These are phyloP conservation scores for Ashinkailepas kermadecensis DNA, from an alignment of 2,888 invertebrate genomes.

Conservation along the genomic window DNA sequence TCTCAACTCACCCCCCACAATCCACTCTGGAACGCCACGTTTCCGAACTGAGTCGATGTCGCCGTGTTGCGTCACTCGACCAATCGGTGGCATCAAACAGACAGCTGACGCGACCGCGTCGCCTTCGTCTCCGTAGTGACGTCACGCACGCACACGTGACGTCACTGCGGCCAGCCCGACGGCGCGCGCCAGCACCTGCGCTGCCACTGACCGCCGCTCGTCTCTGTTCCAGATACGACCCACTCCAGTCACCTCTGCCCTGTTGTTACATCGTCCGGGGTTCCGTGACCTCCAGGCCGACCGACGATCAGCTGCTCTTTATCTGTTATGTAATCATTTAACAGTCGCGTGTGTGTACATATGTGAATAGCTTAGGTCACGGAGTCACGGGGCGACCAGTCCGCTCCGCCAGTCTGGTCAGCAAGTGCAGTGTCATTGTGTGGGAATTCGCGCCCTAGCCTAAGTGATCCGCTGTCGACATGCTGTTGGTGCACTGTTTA, in stretches of 20 bases:
- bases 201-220: not conserved
- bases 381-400: slow-evolving; percentile 9
- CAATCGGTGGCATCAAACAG: no score
- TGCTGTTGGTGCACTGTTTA: no score
- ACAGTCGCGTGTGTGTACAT: not conserved
- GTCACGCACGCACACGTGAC: not conserved
- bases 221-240: not conserved
- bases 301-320: slow-evolving; percentile 11
- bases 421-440: not conserved
- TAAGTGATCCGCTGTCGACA: not conserved
- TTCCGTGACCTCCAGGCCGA: no score
- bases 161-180: not conserved
- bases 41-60: no score
- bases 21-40: no score
- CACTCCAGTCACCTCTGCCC: not conserved
- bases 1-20: no score
- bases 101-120: no score
- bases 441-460: slow-evolving; percentile 20
- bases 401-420: not conserved
- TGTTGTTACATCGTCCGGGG: not conserved
- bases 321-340: slow-evolving; percentile 21
- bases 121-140: no score
- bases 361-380: not conserved
- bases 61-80: no score
- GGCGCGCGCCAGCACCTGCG: not conserved